These are phyloP conservation scores for Leguminivora glycinivorella DNA, from an alignment of 1,140 invertebrate species.

Conservation along the genomic window DNA sequence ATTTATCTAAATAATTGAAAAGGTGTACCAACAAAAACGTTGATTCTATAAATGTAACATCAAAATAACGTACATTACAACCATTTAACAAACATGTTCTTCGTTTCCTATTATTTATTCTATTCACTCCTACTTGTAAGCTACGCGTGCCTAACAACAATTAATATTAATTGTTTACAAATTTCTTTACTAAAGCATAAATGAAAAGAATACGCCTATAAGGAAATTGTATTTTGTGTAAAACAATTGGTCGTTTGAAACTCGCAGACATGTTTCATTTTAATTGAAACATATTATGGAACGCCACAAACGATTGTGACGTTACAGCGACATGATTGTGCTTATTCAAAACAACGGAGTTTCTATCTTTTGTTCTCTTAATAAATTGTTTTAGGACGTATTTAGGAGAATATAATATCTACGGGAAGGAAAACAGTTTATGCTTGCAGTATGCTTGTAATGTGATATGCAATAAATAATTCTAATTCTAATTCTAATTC, in stretches of 20 bases:
- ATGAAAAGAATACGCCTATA: neutral
- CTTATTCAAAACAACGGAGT: neutral
- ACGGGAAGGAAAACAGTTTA: neutral
- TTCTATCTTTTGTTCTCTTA: neutral
- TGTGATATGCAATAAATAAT: no score
- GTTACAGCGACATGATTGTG: neutral
- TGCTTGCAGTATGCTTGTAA: no score
- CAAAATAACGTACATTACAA: no score
- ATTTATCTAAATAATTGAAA: no score
- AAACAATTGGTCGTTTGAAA: neutral
- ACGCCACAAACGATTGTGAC: neutral
- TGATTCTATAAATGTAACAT: no score
- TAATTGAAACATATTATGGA: conserved; percentile 5
- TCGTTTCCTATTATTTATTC: no score
- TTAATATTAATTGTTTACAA: neutral
- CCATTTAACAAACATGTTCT: no score
- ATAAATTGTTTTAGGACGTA: neutral
- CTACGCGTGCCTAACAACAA: neutral
- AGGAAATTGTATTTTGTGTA: neutral
- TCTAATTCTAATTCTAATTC: no score
- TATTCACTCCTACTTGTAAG: neutral
- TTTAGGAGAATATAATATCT: conserved; percentile 1
- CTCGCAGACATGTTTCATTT: conserved; percentile 14
- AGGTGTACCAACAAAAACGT: no score
- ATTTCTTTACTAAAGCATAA: neutral